Base-by-base conservation (phyloP, 2,113 vertebrate genomes). In the Himantopus leucocephalus region DNA sequence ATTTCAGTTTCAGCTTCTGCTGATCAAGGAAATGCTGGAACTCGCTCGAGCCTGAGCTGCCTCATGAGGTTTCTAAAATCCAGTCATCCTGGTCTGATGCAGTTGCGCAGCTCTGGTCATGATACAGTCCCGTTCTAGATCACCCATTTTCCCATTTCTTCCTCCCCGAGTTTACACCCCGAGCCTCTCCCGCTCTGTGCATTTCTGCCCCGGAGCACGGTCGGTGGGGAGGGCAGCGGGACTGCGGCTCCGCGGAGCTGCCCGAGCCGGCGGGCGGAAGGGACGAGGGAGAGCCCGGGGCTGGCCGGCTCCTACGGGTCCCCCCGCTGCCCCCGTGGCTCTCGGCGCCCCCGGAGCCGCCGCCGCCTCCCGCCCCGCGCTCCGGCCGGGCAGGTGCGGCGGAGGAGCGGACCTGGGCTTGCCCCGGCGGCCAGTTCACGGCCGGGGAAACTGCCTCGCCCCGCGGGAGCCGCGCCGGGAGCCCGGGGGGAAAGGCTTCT, bases 1-100 rank as follows among this genome's bases (percentile, higher is more conserved):
- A 53, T 73, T 94, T 94, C 82, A 21, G 83, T 86, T 94, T 95
- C 80, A 59, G 12, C 60, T 92, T 89, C 78, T 90, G 73, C 73
- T 87, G 72, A 62, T 60, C 39, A 41, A 88, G 88, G 86, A 91
- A 84, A 56, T 12, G n/a, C 64, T 86, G 48, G 48, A 76, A 68
- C 50, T 67, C 24, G 5, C 80, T 82, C 10, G 30, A 91, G 56
- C 35, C 30, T 43, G 68, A 71, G 53, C 77, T 60, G 85, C 86
- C 66, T 75, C 70, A 12, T 56, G 76, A 92, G 35, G 64, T 87
- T 84, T 75, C 76, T 47, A 2, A 80, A 47, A 20, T 3, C 24
- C 74, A 34, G 32, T 9, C 70, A 35, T 4, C 34, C 15, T 12
- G 30, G 12, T 20, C n/a, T 20, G 78, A 32, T 59, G 64, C 37